These are phyloP conservation scores for Calycopis cecrops DNA, from an alignment of 1,140 invertebrate species.

Conservation along the genomic window DNA sequence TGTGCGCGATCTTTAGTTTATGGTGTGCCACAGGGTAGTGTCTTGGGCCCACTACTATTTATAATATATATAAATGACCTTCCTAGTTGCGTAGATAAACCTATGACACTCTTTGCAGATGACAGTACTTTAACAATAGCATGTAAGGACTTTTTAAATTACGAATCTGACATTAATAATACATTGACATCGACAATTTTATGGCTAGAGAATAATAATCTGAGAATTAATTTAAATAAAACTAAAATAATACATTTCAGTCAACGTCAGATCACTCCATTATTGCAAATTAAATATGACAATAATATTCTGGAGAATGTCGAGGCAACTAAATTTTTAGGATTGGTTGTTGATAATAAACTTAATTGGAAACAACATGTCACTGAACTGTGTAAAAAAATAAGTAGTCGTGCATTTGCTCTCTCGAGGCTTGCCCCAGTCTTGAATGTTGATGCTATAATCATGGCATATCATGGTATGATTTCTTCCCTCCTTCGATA, in stretches of 20 bases:
- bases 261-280: too few relatives aligned
- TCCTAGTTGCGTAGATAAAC: neutral
- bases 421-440: too few relatives aligned
- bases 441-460: too few relatives aligned
- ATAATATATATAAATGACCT: neutral
- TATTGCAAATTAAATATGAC: too few relatives aligned
- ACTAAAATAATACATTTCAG: neutral
- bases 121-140: neutral
- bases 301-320: too few relatives aligned
- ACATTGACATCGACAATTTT: neutral
- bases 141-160: neutral
- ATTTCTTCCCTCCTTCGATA: too few relatives aligned
- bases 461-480: too few relatives aligned
- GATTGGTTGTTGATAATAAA: too few relatives aligned
- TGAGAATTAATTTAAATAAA: conserved; percentile 6
- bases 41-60: neutral
- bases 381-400: too few relatives aligned
- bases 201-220: neutral
- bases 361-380: too few relatives aligned
- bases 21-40: neutral
- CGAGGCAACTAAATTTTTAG: too few relatives aligned
- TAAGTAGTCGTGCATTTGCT: too few relatives aligned
- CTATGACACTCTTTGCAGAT: neutral
- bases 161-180: neutral
- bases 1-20: neutral